Base-by-base conservation (phyloP, 2,113 vertebrate genomes). In the Aphyosemion australe region DNA sequence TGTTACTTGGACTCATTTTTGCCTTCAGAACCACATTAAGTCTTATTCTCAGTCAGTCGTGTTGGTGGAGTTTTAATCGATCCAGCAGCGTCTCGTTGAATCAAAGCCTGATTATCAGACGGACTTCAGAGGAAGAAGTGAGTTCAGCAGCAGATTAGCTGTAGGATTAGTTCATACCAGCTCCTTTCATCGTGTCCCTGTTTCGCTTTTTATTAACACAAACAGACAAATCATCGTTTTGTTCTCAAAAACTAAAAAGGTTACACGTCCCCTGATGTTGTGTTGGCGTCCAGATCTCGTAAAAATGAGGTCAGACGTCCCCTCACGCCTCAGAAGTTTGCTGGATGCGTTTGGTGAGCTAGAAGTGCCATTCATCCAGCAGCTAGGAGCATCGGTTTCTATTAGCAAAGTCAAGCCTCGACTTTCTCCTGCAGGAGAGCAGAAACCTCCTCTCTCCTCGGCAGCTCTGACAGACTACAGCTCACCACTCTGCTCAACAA, bases 381-480 rank as follows among this genome's bases (percentile, higher is more conserved):
- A 58, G 76, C 64, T 5, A 42, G 59, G 52, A 66, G 67, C 82
- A 45, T 66, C 59, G 14, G 18, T 60, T 68, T 67, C 84, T 84
- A 32, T 74, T 68, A 74, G 61, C 74, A 67, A 65, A 74, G 56
- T 76, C 42, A 1, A 76, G 58, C 37, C 63, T 52, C 43, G 19
- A 20, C 15, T 1, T 53, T 21, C 61, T 78, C 74, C 71, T 45
- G 20, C 37, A 79, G 78, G 18, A 63, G 26, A 34, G 21, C 41
- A 20, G 7, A 14, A 53, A 67, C 63, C 46, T 52, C 72, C 43
- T 48, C 18, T 65, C 67, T 79, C 53, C 10, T 64, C 43, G 49
- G 19, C 47, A 13, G 76, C 65, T 54, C 10, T 78, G 80, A 80
- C 76, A 74, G 79, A 75, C 65, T 57, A 61, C 72, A 60, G 71